Evolutionary conservation across 2,113 vertebrate species (phyloP).

Genomic region (human): GRCh38 chrX:53273501-53274000

Average conservation of each 20-base stretch:
- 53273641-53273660: background rate
- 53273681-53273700: background rate
- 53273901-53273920: conserved; percentile 32
- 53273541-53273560: conserved; percentile 24
- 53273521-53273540: conserved; percentile 5
- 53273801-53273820: background rate
- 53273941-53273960: conserved; percentile 35
- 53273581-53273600: background rate
- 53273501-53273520: conserved; percentile 39
- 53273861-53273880: conserved; percentile 21
- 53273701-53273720: conserved; percentile 41
- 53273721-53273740: conserved; percentile 1
- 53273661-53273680: conserved; percentile 46
- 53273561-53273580: conserved; percentile 39
- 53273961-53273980: conserved; percentile 49
- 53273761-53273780: background rate
- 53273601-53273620: conserved; percentile 30
- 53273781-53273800: conserved; percentile 31
- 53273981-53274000: conserved; percentile 34
- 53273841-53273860: background rate
- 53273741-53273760: background rate
- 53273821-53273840: conserved; percentile 46
- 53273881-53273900: conserved; percentile 43
- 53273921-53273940: conserved; percentile 8
- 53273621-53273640: background rate